These are phyloP conservation scores for Alligator sinensis DNA, from an alignment of 2,113 vertebrate genomes.

Conservation along the genomic window DNA sequence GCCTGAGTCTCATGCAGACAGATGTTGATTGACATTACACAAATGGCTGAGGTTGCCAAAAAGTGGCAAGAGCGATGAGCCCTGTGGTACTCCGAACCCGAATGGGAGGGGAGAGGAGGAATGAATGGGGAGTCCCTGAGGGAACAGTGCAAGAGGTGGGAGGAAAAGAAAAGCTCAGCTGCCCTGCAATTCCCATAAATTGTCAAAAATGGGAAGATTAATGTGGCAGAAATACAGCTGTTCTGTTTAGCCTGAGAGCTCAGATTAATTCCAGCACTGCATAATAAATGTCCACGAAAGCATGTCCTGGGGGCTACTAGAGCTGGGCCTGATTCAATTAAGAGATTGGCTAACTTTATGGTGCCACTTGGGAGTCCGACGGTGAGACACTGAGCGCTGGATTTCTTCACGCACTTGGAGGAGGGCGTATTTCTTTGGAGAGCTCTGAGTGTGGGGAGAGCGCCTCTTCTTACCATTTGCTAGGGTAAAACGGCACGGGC, in stretches of 20 bases:
- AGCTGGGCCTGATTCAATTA: background rate
- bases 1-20: background rate
- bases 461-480: background rate
- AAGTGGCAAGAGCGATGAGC: background rate
- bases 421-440: background rate
- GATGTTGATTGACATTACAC: background rate
- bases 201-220: rapidly evolving
- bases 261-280: background rate
- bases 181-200: rapidly evolving
- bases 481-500: background rate
- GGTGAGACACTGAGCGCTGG: background rate
- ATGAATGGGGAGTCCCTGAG: background rate
- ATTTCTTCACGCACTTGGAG: background rate
- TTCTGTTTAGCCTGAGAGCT: rapidly evolving
- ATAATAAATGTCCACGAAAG: background rate
- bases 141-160: background rate
- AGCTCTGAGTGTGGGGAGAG: background rate
- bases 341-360: rapidly evolving
- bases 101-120: background rate
- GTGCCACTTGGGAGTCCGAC: background rate
- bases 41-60: background rate
- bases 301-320: background rate
- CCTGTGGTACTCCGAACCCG: background rate
- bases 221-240: rapidly evolving
- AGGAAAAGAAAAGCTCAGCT: background rate